phyloP scores from a whole-genome alignment of 1,140 invertebrate genomes.

The Whitmania pigra region DNA sequence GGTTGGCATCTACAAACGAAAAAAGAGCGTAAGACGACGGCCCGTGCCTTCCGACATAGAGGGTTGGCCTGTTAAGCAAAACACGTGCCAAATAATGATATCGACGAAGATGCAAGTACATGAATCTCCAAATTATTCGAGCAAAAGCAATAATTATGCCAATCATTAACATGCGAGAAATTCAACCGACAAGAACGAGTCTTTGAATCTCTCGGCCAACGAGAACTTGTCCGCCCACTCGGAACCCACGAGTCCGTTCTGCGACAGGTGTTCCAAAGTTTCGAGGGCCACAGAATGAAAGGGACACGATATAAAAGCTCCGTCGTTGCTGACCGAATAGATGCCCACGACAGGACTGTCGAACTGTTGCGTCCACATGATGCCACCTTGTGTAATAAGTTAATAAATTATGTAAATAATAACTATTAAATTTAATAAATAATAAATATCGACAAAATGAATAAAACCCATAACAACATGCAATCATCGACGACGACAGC shows the following conservation, averaged over 20 bases:
- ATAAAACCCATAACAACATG: too few relatives aligned
- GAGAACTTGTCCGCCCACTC: conserved; percentile 35
- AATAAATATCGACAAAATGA: not conserved
- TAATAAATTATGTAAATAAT: not conserved
- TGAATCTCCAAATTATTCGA: too few relatives aligned
- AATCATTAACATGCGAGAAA: too few relatives aligned
- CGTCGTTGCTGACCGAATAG: conserved; percentile 61
- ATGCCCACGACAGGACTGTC: conserved; percentile 79
- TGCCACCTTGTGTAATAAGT: conserved; percentile 47
- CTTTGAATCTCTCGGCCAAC: conserved; percentile 18
- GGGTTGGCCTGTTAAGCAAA: conserved; percentile 57
- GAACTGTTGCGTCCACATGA: conserved; percentile 73
- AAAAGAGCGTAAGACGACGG: conserved; percentile 79
- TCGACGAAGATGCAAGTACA: too few relatives aligned
- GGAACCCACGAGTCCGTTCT: conserved; percentile 32
- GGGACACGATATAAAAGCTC: conserved; percentile 66
- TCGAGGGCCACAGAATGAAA: conserved; percentile 76
- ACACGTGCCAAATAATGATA: too few relatives aligned
- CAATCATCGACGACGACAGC: too few relatives aligned
- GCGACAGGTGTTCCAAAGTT: conserved; percentile 58
- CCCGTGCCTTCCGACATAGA: conserved; percentile 80
- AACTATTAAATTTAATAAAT: too few relatives aligned
- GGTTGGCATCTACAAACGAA: conserved; percentile 71
- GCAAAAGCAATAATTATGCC: too few relatives aligned
- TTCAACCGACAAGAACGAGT: conserved; percentile 5